A percentile compares a stretch with the other conserved stretches of the same genome.
These are phyloP conservation scores for Drosophila pandora DNA, from an alignment of 1,140 invertebrate species.

Conservation along the genomic window DNA sequence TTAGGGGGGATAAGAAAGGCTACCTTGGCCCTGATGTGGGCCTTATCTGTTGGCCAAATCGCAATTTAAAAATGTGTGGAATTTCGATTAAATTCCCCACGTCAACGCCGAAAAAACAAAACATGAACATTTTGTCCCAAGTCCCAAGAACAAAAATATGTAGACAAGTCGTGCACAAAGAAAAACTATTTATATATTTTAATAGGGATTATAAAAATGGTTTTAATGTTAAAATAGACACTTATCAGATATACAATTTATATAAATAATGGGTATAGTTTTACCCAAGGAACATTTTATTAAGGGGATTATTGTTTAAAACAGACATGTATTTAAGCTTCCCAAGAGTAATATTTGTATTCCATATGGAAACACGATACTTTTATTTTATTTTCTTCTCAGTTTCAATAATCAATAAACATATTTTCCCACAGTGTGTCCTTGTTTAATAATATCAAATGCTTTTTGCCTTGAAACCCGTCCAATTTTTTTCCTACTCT, in stretches of 20 bases:
- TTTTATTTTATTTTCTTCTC: too few species aligned
- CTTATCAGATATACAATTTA: too few species aligned
- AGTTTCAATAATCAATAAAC: too few species aligned
- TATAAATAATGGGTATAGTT: too few species aligned
- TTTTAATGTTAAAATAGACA: neutral
- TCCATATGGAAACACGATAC: too few species aligned
- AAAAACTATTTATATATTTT: constrained; percentile 8
- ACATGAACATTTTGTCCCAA: constrained; percentile 27
- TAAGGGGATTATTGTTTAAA: too few species aligned
- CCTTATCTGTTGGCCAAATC: constrained; percentile 27
- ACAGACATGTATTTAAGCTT: too few species aligned
- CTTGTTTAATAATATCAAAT: constrained; percentile 14
- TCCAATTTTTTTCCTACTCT: neutral
- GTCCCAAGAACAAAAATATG: neutral
- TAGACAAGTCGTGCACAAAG: neutral
- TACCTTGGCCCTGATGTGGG: neutral
- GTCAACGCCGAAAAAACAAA: constrained; percentile 30
- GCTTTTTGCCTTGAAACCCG: neutral
- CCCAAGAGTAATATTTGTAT: too few species aligned
- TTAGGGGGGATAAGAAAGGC: neutral
- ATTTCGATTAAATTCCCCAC: constrained; percentile 64
- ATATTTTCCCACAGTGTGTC: neutral
- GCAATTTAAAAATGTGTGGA: constrained; percentile 56
- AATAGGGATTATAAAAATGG: neutral
- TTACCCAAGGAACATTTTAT: too few species aligned